Base-by-base conservation (phyloP, 2,113 vertebrate genomes). In the Mus pahari region DNA sequence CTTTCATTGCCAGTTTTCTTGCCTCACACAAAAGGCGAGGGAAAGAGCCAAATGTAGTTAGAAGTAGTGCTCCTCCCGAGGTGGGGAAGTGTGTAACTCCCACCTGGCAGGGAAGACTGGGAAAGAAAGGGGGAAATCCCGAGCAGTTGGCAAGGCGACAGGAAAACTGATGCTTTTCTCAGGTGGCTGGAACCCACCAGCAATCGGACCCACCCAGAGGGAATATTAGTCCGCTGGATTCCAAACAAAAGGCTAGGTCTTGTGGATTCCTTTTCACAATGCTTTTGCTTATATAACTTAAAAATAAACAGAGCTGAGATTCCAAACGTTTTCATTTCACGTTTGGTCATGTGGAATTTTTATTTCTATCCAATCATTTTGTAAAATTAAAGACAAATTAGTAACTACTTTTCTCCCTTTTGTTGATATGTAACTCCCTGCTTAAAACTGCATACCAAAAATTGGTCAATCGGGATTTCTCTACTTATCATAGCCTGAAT, bases 141-240 rank as follows among this genome's bases (percentile, higher is more conserved):
- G 0, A 94, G 86, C 48, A 86, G 86, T 89, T 97, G 97, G 97
- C 96, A 62, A 89, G 94, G 96, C 74, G 89, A 94, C 96, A 89
- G 86, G 26, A 86, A 92, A 96, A 82, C 97, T 91, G 97, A 97
- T 83, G 96, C 86, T 60, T 45, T 83, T 92, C 96, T 95, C 97
- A 91, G 96, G 97, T 96, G 88, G 78, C 91, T 64, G 70, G 81
- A 92, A 16, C 71, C 70, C 86, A 50, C 74, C 62, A 68, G 88
- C 77, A 88, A 74, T 86, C 88, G 71, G 97, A n/a, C 94, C 62
- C 86, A 39, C 78, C 8, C 73, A 71, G 89, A 95, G 75, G 92
- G 95, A 93, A 86, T 95, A 64, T 93, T 95, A 90, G 33, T 90
- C 55, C 14, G n/a, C 36, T 53, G 58, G 42, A 88, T 64, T 70